phyloP scores from a whole-genome alignment of 2,797 vertebrate species.

The Pagetopsis macropterus region DNA sequence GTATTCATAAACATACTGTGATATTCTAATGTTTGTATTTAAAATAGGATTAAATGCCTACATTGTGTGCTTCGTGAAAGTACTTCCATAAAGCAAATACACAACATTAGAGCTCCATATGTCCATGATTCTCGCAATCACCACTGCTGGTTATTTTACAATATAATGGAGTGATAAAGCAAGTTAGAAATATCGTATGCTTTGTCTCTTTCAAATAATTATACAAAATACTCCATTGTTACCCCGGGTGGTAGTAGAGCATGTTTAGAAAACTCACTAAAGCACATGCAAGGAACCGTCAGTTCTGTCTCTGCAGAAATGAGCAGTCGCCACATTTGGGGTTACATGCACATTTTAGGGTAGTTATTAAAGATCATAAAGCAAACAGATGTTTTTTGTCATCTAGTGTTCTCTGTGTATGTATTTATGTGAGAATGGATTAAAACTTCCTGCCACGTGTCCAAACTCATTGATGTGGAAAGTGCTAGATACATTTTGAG shows the following conservation, averaged over 20 bases:
- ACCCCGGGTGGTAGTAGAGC: background rate
- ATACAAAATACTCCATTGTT: no score
- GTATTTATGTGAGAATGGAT: background rate
- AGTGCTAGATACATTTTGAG: background rate
- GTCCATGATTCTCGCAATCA: background rate
- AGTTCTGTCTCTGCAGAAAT: background rate
- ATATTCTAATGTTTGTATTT: background rate
- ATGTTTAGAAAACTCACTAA: background rate
- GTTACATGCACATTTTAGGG: background rate
- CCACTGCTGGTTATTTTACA: background rate
- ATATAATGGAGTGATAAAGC: background rate
- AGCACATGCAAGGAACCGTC: background rate
- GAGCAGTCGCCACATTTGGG: background rate
- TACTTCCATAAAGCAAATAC: background rate
- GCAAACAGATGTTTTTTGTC: background rate
- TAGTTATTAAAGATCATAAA: background rate
- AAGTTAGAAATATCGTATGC: background rate
- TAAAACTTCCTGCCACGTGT: background rate
- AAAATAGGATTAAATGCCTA: background rate
- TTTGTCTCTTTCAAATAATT: background rate
- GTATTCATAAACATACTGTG: background rate
- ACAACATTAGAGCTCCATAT: background rate
- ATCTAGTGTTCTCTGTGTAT: background rate
- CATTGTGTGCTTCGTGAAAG: background rate
- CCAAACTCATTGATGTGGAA: background rate